Evolutionary conservation across 2,888 invertebrate genomes (phyloP), one percentile per base, ranked within the genome.

Genomic region (Zygothrica quintamaculata): DNA sequence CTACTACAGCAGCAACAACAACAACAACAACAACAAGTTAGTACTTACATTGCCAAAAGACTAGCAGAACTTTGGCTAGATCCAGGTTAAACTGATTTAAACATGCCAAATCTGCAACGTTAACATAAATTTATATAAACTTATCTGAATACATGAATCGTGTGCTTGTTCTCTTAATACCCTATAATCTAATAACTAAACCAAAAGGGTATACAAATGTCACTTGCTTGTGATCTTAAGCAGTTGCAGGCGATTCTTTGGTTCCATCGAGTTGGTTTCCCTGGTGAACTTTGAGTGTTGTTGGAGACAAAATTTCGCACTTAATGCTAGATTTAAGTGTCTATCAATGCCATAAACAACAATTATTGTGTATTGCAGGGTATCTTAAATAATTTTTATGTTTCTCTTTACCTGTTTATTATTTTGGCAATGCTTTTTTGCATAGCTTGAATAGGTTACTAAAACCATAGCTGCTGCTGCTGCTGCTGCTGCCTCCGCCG

Each of bases 81-180:
- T 75, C 42, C 55, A 33, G 53, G 34, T 50, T 72, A 65, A 72
- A 60, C 69, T 68, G 62, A 62, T 74, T 64, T 57, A 74, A 73
- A 56, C 52, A 68, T 68, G 59, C 59, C 55, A 65, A 64, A 80
- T 73, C 65, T 75, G 73, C 84, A 74, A 80, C 56, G 52, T 61
- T 67, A 37, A 80, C 84, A 80, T 84, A 84, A 87, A 77, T 84
- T 65, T 51, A 44, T 62, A 44, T 62, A 74, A 81, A 61, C 55
- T 80, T 87, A 80, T 87, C 87, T 77, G 55, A 33, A 53, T 57
- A 50, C 44, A 60, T 78, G 66, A 68, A 80, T 80, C 79, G 87
- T 87, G 84, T 60, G 84, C 84, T 77, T 77, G 77, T 74, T 68
- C 65, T 68, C 65, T 25, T 3, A 16, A 71, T 60, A 76, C 67